These are phyloP conservation scores for Drosophila chauvacae DNA, from an alignment of 1,140 invertebrate species.

Conservation along the genomic window DNA sequence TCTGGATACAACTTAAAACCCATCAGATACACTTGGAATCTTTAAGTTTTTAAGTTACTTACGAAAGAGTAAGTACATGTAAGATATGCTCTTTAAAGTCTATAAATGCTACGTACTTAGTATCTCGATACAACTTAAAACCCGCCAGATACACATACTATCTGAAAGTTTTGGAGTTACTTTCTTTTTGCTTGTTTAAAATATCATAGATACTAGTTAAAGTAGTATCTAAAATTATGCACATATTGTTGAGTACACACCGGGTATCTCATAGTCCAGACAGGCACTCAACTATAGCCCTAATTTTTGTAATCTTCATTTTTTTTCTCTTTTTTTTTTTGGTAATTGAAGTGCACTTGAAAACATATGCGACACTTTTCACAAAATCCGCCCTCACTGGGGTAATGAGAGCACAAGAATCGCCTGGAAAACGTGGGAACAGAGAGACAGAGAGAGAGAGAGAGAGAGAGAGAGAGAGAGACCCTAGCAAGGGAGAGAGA, in stretches of 20 bases:
- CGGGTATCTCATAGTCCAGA: neutral
- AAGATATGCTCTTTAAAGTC: neutral
- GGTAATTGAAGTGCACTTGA: slow-evolving; percentile 79
- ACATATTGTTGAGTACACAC: slow-evolving; percentile 8
- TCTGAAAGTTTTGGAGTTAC: neutral
- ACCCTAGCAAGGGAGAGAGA: slow-evolving; percentile 1
- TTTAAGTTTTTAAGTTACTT: neutral
- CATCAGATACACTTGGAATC: neutral
- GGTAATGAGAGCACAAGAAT: neutral
- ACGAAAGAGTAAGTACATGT: slow-evolving; percentile 5
- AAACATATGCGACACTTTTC: slow-evolving; percentile 78
- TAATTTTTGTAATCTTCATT: neutral
- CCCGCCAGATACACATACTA: neutral
- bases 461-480: slow-evolving; percentile 8
- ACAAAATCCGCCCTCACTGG: slow-evolving; percentile 53
- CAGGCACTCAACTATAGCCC: neutral
- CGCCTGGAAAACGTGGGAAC: slow-evolving; percentile 35
- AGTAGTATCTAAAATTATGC: neutral
- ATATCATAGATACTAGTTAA: neutral
- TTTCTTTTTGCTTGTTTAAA: neutral
- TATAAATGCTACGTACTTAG: too few species aligned
- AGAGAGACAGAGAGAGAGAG: slow-evolving; percentile 2
- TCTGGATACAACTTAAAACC: neutral
- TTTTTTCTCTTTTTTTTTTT: slow-evolving; percentile 21
- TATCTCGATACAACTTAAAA: too few species aligned